Percentiles rank a stretch among this genome's conserved stretches.
phyloP scores from a whole-genome alignment of 1,140 invertebrate genomes.

The Orchestia grillus region DNA sequence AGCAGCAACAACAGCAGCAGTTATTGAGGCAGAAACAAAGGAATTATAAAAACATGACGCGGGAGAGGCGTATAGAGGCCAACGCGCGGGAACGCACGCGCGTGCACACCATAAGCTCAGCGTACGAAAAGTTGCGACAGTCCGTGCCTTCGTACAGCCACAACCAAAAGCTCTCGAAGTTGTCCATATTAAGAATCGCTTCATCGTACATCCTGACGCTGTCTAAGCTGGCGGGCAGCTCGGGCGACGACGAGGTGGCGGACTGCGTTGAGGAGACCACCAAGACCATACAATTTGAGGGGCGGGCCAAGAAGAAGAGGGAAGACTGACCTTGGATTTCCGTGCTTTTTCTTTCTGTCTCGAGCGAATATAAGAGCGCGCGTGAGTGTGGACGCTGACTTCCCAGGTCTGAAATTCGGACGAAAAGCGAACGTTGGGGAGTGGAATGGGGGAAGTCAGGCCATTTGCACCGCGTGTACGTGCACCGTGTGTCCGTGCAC shows the following conservation, averaged over 20 bases:
- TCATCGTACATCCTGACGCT: constrained; percentile 91
- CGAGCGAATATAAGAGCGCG: too few relatives aligned
- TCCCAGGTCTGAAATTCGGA: too few relatives aligned
- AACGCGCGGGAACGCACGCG: constrained; percentile 92
- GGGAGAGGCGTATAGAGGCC: constrained; percentile 90
- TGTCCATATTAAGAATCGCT: constrained; percentile 91
- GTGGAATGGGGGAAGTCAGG: too few relatives aligned
- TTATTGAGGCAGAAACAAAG: constrained; percentile 76
- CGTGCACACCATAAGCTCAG: constrained; percentile 94
- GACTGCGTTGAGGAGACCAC: constrained; percentile 80
- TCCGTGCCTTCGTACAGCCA: constrained; percentile 91
- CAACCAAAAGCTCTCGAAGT: constrained; percentile 92
- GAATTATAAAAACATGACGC: constrained; percentile 95
- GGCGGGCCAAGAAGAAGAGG: constrained; percentile 87
- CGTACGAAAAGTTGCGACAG: constrained; percentile 88
- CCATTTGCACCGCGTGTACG: background rate
- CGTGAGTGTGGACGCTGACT: too few relatives aligned
- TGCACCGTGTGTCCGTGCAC: too few relatives aligned
- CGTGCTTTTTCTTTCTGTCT: background rate
- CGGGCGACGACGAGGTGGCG: constrained; percentile 74
- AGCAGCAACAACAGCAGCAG: constrained; percentile 62
- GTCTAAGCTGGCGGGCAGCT: constrained; percentile 79
- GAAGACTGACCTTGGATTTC: constrained; percentile 75
- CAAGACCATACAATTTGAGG: constrained; percentile 90
- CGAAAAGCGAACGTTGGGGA: too few relatives aligned